Conservation (phyloP, 2,113 vertebrate genomes). For the Zosterops hypoxanthus region DNA sequence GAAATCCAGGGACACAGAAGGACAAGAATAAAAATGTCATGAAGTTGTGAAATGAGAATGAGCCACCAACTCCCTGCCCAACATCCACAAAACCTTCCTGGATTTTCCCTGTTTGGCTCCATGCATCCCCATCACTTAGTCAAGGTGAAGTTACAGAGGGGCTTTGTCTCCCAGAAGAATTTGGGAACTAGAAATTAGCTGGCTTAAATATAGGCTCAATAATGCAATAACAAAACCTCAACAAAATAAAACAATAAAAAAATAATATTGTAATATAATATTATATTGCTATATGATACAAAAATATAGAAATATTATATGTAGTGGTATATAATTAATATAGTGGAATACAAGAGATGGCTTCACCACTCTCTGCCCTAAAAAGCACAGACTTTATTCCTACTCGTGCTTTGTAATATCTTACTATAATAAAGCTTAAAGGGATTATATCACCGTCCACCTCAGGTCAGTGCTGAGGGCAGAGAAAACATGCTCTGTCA, state of each 20-base stretch:
- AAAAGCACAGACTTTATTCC: neutral
- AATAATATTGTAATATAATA: neutral
- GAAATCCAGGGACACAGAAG: neutral
- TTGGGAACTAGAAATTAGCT: neutral
- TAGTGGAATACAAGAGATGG: neutral
- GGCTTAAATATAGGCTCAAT: neutral
- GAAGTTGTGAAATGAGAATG: neutral
- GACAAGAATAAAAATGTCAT: neutral
- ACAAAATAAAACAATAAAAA: neutral
- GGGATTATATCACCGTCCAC: neutral
- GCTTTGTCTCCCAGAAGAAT: neutral
- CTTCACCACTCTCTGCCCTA: neutral
- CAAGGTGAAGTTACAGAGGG: neutral
- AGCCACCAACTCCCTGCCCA: neutral
- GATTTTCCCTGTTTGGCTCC: neutral
- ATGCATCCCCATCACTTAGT: neutral
- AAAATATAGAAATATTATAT: neutral
- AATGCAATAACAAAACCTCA: neutral
- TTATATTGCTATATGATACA: too few relatives aligned
- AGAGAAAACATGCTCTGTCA: neutral
- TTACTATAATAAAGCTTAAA: neutral
- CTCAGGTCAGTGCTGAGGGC: neutral
- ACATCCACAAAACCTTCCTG: neutral
- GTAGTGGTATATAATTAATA: too few relatives aligned
- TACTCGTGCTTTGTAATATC: neutral